Evolutionary conservation across 2,113 vertebrate genomes (phyloP), one percentile per base, ranked within the genome.

Genomic region (Sebastes schlegelii): DNA sequence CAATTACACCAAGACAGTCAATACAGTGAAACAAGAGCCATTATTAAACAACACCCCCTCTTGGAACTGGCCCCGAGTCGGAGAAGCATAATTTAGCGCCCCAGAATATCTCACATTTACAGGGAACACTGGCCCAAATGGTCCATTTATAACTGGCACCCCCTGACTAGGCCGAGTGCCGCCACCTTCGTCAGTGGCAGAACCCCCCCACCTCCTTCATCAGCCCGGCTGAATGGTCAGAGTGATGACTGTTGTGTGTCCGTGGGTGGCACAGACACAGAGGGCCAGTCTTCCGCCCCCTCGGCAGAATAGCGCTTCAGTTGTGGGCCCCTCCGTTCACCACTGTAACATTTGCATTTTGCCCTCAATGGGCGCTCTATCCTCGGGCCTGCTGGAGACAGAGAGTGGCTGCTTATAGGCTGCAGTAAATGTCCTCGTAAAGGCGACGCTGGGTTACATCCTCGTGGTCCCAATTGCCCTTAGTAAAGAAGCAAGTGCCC

Each of bases 341-440:
- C 80, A 91, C 84, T 91, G 92, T 91, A 93, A 88, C 88, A 95
- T 95, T 95, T 92, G 93, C 94, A 95, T 95, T 92, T 92, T 58
- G n/a, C 70, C 77, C 76, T 95, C 89, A 95, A 94, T 91, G 89
- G 85, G 21, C 6, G 72, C 92, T 93, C 92, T 94, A 92, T 95
- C 77, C 91, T 79, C 75, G 6, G 82, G 64, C 63, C 74, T 78
- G 88, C 79, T 43, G 74, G 79, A 82, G 84, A 88, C 79, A 72
- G 72, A 88, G 80, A 83, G 60, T 10, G 63, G 64, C 73, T 60
- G 87, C 74, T 85, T 88, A 84, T 87, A 84, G 86, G 72, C 81
- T 66, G 83, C 72, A 69, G 82, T 79, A 85, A 90, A 89, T 26
- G 85, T 76, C 74, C 48, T 55, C 6, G 70, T 75, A 86, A 90